Conservation (phyloP, 2,888 invertebrate species). For the Eulithis testata region DNA sequence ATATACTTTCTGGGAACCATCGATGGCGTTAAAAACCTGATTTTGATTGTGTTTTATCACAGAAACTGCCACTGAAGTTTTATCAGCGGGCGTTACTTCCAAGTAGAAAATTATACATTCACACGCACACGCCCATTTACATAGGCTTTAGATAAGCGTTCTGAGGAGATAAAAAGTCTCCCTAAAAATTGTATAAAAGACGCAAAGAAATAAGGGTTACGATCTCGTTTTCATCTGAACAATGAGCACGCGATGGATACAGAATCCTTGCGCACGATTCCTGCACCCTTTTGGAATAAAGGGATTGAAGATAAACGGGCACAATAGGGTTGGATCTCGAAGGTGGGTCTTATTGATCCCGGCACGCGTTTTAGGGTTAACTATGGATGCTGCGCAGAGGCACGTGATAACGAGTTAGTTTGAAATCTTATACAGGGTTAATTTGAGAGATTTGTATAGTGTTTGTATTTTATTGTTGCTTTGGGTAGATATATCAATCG, state of each 20-base stretch:
- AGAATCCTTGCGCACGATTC: conserved; percentile 80
- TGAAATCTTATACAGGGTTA: conserved; percentile 42
- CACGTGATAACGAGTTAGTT: conserved; percentile 60
- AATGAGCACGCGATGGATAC: conserved; percentile 71
- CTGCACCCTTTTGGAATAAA: conserved; percentile 75
- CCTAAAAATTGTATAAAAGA: conserved; percentile 51
- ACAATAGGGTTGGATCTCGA: conserved; percentile 62
- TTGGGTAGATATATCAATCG: background rate
- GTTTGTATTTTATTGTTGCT: conserved; percentile 1
- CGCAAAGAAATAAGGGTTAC: conserved; percentile 61
- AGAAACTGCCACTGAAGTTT: conserved; percentile 28
- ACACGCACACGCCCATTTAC: conserved; percentile 35
- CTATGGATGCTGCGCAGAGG: conserved; percentile 69
- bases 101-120: conserved; percentile 37
- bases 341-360: conserved; percentile 74
- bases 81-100: conserved; percentile 27
- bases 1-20: conserved; percentile 60
- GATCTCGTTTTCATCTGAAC: conserved; percentile 67
- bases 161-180: conserved; percentile 40
- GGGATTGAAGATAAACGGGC: conserved; percentile 73
- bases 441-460: conserved; percentile 32
- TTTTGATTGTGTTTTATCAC: conserved; percentile 44
- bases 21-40: conserved; percentile 57
- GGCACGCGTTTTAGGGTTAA: conserved; percentile 79
- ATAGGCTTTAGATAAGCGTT: conserved; percentile 42